Evolutionary conservation across 2,797 vertebrate genomes (phyloP).

Genomic region (Columba guinea): DNA sequence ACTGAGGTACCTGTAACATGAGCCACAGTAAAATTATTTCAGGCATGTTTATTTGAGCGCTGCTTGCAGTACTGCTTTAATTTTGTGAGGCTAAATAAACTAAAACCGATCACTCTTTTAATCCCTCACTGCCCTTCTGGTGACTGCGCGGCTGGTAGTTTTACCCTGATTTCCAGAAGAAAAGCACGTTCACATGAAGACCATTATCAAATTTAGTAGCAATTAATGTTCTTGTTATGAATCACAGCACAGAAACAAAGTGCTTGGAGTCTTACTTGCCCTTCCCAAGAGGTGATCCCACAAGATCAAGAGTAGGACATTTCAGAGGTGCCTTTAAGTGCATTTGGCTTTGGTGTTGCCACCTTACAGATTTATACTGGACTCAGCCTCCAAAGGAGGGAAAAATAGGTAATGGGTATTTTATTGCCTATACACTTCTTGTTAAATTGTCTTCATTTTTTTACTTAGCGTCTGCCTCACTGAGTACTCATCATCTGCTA

Average conservation of each 20-base stretch:
- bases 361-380: not conserved
- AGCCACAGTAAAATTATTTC: not conserved
- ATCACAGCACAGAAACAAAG: not conserved
- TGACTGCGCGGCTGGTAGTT: not conserved
- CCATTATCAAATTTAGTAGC: not conserved
- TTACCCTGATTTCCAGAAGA: not conserved
- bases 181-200: not conserved
- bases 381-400: not conserved
- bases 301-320: not conserved
- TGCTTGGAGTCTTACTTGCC: not conserved
- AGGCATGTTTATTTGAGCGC: not conserved
- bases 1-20: not conserved
- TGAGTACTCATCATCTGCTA: constrained; percentile 50
- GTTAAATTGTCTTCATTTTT: constrained; percentile 50
- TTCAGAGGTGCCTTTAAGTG: not conserved
- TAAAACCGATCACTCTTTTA: not conserved
- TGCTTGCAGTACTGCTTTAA: not conserved
- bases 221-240: not conserved
- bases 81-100: not conserved
- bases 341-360: not conserved
- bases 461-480: constrained; percentile 35
- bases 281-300: not conserved
- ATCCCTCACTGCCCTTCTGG: not conserved
- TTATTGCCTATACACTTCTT: constrained; percentile 14
- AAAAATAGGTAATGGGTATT: constrained; percentile 15